phyloP scores from a whole-genome alignment of 2,797 vertebrate species.

The Sebastes cheni region DNA sequence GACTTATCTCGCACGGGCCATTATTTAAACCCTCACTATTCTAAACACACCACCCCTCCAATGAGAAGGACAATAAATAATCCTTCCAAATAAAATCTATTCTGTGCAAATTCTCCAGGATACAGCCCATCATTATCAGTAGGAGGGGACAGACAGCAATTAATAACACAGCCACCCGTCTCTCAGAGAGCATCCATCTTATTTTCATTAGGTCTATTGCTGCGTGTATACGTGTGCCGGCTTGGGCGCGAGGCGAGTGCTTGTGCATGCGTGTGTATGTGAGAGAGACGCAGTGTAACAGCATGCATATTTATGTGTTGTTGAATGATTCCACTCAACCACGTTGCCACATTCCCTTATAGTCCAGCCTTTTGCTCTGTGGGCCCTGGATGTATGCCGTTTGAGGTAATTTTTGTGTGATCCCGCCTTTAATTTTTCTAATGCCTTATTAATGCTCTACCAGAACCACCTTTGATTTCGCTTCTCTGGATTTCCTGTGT shows the following conservation, averaged over 20 bases:
- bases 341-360: conserved; percentile 42
- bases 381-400: conserved; percentile 42
- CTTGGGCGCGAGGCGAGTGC: conserved; percentile 34
- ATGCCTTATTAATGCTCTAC: conserved; percentile 71
- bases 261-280: conserved; percentile 31
- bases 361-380: conserved; percentile 51
- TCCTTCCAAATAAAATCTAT: conserved; percentile 92
- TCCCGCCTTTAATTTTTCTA: conserved; percentile 74
- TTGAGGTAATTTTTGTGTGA: conserved; percentile 69
- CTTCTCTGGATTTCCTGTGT: conserved; percentile 59
- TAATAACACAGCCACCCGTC: conserved; percentile 88
- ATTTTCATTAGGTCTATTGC: conserved; percentile 84
- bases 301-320: conserved; percentile 61
- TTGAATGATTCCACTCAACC: conserved; percentile 54
- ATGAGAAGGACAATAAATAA: conserved; percentile 93
- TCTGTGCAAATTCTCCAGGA: conserved; percentile 90
- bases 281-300: conserved; percentile 5
- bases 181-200: conserved; percentile 85
- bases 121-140: conserved; percentile 90
- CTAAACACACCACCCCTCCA: conserved; percentile 86
- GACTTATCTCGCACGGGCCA: conserved; percentile 89
- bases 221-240: conserved; percentile 54
- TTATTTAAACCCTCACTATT: conserved; percentile 90
- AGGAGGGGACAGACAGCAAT: conserved; percentile 89
- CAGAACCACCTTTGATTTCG: conserved; percentile 75